Percentiles rank a stretch among this genome's conserved stretches.
These are phyloP conservation scores for Typhlichthys subterraneus DNA, from an alignment of 2,797 vertebrate species.

Conservation along the genomic window DNA sequence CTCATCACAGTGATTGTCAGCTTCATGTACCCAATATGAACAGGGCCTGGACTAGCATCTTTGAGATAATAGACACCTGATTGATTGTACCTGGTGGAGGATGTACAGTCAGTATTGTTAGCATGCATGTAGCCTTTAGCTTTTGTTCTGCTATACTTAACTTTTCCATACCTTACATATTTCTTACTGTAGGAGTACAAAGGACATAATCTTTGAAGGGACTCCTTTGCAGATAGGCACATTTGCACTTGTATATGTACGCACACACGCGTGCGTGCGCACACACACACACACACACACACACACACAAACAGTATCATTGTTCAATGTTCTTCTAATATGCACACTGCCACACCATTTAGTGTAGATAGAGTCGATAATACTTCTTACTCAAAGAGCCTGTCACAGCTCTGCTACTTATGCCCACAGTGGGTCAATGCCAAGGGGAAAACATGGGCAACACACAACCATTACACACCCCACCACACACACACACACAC, in stretches of 20 bases:
- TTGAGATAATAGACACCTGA: too few species aligned
- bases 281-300: conserved; percentile 19
- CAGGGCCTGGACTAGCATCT: too few species aligned
- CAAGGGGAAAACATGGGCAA: conserved; percentile 45
- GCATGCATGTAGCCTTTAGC: not conserved
- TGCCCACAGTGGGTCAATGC: conserved; percentile 48
- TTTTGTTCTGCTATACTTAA: conserved; percentile 11
- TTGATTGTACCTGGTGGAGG: too few species aligned
- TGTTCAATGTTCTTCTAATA: conserved; percentile 43
- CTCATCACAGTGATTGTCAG: not conserved
- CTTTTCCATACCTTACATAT: not conserved
- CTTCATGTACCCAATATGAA: too few species aligned
- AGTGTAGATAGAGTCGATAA: conserved; percentile 70
- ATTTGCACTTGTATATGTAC: not conserved
- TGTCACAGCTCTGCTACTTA: conserved; percentile 39
- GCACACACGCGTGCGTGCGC: conserved; percentile 8
- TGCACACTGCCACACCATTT: conserved; percentile 57
- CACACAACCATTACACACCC: conserved; percentile 40
- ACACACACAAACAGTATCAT: conserved; percentile 28
- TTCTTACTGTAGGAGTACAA: not conserved
- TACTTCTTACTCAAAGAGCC: conserved; percentile 51
- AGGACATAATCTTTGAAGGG: conserved; percentile 9
- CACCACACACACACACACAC: conserved; percentile 39
- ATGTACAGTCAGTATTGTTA: not conserved
- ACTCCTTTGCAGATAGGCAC: not conserved